Percentiles rank a stretch among this genome's conserved stretches.
Conservation (phyloP, 2,888 invertebrate species). For the Cordilura impudica region DNA sequence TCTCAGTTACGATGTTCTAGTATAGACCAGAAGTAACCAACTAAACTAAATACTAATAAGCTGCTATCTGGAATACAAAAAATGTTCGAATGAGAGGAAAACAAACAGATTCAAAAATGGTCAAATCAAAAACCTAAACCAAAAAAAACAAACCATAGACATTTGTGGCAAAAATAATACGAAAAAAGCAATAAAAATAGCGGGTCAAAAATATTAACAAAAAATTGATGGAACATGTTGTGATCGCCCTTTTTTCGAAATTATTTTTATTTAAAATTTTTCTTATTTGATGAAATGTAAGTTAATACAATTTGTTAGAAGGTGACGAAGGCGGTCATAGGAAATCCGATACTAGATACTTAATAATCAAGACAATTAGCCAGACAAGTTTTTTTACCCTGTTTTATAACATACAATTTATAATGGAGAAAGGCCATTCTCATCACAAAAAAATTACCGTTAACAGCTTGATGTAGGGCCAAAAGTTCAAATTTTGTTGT, state of each 20-base stretch:
- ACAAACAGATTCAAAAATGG: constrained; percentile 58
- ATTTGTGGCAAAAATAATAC: constrained; percentile 57
- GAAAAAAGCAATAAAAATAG: constrained; percentile 59
- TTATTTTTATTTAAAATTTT: not conserved
- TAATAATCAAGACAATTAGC: too few relatives aligned
- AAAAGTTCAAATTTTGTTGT: not conserved
- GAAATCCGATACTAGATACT: too few relatives aligned
- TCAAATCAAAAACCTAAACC: constrained; percentile 57
- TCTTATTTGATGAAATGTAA: not conserved
- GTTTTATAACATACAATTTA: too few relatives aligned
- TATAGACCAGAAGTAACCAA: constrained; percentile 50
- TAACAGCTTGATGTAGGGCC: not conserved
- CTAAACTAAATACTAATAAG: not conserved
- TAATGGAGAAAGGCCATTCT: not conserved
- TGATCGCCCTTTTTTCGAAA: constrained; percentile 53
- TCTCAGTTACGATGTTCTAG: constrained; percentile 52
- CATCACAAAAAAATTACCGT: not conserved
- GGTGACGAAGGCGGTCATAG: too few relatives aligned
- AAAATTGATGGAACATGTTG: constrained; percentile 51
- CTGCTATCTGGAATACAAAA: constrained; percentile 56
- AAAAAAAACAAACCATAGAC: constrained; percentile 60
- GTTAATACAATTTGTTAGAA: too few relatives aligned
- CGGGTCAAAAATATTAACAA: constrained; percentile 60
- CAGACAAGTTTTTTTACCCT: too few relatives aligned
- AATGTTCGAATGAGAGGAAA: constrained; percentile 39